Conservation (phyloP, 2,113 vertebrate genomes). For the Tylochromis polylepis region DNA sequence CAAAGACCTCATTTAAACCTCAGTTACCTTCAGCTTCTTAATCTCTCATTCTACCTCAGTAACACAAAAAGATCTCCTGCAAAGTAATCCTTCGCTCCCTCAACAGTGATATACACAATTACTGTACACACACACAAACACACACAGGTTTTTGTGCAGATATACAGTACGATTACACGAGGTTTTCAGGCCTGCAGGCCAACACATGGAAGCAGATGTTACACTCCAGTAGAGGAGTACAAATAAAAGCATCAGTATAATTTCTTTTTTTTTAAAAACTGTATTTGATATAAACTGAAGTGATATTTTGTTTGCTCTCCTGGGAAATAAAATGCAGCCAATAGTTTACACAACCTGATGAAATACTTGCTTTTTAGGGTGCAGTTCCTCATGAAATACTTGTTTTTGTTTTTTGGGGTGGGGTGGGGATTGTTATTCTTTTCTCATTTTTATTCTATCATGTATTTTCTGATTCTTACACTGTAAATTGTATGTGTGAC, state of each 20-base stretch:
- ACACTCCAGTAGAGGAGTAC: constrained; percentile 34
- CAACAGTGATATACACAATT: background rate
- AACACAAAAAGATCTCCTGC: constrained; percentile 32
- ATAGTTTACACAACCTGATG: constrained; percentile 64
- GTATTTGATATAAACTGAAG: constrained; percentile 38
- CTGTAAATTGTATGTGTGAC: constrained; percentile 62
- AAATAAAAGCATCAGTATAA: constrained; percentile 25
- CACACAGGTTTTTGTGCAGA: background rate
- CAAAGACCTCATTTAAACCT: constrained; percentile 69
- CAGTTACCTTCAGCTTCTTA: constrained; percentile 56
- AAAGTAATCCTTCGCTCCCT: constrained; percentile 32
- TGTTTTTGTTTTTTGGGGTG: background rate
- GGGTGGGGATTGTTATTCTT: constrained; percentile 30
- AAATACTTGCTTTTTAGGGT: constrained; percentile 57
- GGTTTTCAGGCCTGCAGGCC: constrained; percentile 8
- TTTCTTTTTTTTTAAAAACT: background rate
- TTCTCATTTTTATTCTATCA: constrained; percentile 56
- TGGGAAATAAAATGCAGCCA: constrained; percentile 51
- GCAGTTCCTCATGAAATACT: constrained; percentile 39
- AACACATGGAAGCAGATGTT: constrained; percentile 13
- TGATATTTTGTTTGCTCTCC: constrained; percentile 32
- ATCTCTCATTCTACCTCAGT: constrained; percentile 70
- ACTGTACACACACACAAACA: background rate
- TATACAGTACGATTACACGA: background rate
- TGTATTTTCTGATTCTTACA: constrained; percentile 61